A percentile compares a stretch with the other conserved stretches of the same genome.
Conservation (phyloP, 2,888 invertebrate species). For the Campoplex nolae region DNA sequence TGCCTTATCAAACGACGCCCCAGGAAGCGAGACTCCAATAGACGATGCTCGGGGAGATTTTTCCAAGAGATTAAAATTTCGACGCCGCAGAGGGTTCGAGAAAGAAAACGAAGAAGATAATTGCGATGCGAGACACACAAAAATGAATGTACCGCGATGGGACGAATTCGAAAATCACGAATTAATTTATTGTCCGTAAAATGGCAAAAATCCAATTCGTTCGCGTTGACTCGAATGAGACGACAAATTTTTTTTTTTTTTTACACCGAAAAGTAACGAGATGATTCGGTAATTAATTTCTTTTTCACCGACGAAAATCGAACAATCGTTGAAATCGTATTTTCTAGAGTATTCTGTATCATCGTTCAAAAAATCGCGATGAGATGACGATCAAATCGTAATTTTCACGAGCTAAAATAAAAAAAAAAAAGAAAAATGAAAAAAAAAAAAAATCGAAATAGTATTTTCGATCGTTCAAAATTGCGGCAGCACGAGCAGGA, state of each 20-base stretch:
- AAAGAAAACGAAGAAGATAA: conserved; percentile 41
- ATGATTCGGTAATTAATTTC: conserved; percentile 18
- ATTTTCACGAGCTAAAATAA: neutral
- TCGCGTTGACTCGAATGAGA: conserved; percentile 9
- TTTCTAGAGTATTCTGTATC: neutral
- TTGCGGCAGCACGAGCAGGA: neutral
- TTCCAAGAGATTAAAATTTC: conserved; percentile 37
- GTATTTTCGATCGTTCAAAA: conserved; percentile 11
- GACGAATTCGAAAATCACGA: conserved; percentile 9
- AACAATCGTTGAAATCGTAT: neutral
- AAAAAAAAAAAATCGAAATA: neutral
- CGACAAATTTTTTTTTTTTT: neutral
- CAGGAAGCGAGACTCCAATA: conserved; percentile 93
- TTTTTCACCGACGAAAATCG: neutral
- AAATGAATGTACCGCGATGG: conserved; percentile 21
- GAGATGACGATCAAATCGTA: neutral
- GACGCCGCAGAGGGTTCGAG: conserved; percentile 23
- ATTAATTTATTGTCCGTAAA: neutral
- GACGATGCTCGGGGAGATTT: conserved; percentile 42
- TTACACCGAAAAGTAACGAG: neutral
- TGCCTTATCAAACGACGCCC: conserved; percentile 88
- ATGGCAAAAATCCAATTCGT: neutral
- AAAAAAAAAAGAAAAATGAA: neutral
- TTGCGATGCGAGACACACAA: conserved; percentile 46
- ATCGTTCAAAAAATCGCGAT: neutral